Evolutionary conservation across 1,140 invertebrate genomes (phyloP), one percentile per base, ranked within the genome.

Genomic region (Tetranychus cinnabarinus): DNA sequence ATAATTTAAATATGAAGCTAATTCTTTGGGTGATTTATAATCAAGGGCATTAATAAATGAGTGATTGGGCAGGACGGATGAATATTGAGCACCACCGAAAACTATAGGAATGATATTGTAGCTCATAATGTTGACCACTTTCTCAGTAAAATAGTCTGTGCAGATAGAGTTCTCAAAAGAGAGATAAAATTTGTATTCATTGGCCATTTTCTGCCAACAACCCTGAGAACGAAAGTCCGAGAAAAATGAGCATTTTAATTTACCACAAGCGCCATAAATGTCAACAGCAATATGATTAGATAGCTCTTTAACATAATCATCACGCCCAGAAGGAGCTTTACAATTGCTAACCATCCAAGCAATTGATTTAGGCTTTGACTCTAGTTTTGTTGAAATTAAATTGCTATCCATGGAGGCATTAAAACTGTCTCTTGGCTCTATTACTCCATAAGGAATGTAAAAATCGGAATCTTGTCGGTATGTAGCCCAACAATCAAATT

Each of bases 401-500:
- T 31, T 31, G 4, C 6, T 10, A 10, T 50, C 33, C 33, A 59
- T 48, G 34, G 33, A 3, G 5, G 13, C 3, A 52, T 58, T 13
- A 3, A 12, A 45, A 15, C 13, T 4, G 1, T 23, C n/a, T 4
- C 54, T 57, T 61, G 63, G 33, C 15, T 8, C 4, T 56, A 37
- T 34, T 37, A 58, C 10, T 23, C 37, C 61, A 42, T 59, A 63
- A 61, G 48, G 55, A 15, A n/a, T 54, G 5, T 12, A 69, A 59
- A 80, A 70, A 67, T 93, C 90, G 35, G 88, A 93, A 70, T 97
- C 92, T 10, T 82, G 79, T 52, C 92, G 77, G 71, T 86, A 97
- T 0, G 88, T 91, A 0, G 88, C 86, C 23, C 90, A 96, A 90
- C 90, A 95, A 75, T 97, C 96, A 70, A 90, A 83, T 3, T 86